These are phyloP conservation scores for Sparus aurata DNA, from an alignment of 2,797 vertebrate genomes.

Conservation along the genomic window DNA sequence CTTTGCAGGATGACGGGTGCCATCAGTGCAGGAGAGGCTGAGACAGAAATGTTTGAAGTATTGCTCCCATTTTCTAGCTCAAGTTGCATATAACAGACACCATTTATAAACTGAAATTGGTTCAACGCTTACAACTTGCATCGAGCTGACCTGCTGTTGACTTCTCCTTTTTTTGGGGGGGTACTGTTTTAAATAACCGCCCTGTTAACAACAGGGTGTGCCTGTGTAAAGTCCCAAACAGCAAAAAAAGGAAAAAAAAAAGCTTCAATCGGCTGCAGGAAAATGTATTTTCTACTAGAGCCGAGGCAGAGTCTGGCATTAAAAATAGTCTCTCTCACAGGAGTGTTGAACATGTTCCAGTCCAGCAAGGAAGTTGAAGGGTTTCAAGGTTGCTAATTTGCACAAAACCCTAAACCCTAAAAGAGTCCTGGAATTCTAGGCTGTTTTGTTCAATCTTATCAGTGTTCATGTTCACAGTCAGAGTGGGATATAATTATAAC, in stretches of 20 bases:
- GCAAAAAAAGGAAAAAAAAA: neutral
- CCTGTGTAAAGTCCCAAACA: conserved; percentile 10
- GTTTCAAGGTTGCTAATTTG: conserved; percentile 58
- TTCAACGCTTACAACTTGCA: conserved; percentile 8
- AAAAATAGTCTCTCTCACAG: conserved; percentile 17
- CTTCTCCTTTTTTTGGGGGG: conserved; percentile 2
- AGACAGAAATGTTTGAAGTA: conserved; percentile 11
- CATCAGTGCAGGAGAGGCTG: neutral
- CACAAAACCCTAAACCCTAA: conserved; percentile 29
- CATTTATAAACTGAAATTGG: conserved; percentile 21
- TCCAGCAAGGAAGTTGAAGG: conserved; percentile 6
- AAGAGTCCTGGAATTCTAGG: conserved; percentile 29
- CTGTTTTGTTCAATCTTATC: conserved; percentile 50
- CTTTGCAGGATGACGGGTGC: conserved; percentile 15
- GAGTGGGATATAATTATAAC: conserved; percentile 62
- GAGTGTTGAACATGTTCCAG: conserved; percentile 9
- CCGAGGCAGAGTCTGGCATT: neutral
- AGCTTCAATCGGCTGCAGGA: conserved; percentile 32
- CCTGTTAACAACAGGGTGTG: neutral
- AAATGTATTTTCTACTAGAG: conserved; percentile 24
- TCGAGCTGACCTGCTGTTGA: conserved; percentile 30
- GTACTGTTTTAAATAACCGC: neutral
- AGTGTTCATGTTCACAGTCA: conserved; percentile 43
- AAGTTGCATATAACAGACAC: neutral
- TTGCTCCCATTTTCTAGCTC: conserved; percentile 13